Evolutionary conservation across 2,888 invertebrate species (phyloP).

Genomic region (Hypena proboscidalis): DNA sequence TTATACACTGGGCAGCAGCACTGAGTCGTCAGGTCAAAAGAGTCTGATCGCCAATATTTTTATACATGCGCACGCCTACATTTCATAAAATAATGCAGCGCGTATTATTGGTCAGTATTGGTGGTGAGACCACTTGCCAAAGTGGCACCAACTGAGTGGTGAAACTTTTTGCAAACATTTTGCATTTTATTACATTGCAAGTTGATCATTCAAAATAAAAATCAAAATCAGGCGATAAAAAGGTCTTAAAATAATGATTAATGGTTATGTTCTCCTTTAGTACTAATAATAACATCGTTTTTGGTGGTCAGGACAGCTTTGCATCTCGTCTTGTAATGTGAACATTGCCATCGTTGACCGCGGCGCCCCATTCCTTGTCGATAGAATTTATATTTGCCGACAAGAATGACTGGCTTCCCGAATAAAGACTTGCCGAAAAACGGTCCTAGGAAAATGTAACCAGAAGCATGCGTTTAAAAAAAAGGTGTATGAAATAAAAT

Average conservation of each 20-base stretch:
- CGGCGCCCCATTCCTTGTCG: background rate
- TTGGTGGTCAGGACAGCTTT: constrained; percentile 51
- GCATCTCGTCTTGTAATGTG: constrained; percentile 45
- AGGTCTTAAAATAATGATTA: constrained; percentile 8
- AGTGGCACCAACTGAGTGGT: too few relatives aligned
- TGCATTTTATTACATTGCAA: background rate
- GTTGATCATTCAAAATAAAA: background rate
- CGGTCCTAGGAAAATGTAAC: constrained; percentile 41
- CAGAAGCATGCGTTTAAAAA: constrained; percentile 20
- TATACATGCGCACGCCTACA: too few relatives aligned
- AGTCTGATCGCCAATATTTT: too few relatives aligned
- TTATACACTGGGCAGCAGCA: too few relatives aligned
- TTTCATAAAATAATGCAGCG: too few relatives aligned
- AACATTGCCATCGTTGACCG: constrained; percentile 40
- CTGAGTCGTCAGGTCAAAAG: too few relatives aligned
- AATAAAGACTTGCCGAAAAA: constrained; percentile 46
- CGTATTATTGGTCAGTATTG: too few relatives aligned
- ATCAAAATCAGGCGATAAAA: background rate
- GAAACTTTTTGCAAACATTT: too few relatives aligned
- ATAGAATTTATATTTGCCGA: constrained; percentile 53
- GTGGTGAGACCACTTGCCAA: too few relatives aligned
- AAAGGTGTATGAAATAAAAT: constrained; percentile 12
- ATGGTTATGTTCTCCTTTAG: constrained; percentile 55
- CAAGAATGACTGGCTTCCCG: constrained; percentile 49
- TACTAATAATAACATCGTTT: constrained; percentile 51